These are phyloP conservation scores for Saturnia japonica DNA, from an alignment of 2,888 invertebrate genomes.

Conservation along the genomic window DNA sequence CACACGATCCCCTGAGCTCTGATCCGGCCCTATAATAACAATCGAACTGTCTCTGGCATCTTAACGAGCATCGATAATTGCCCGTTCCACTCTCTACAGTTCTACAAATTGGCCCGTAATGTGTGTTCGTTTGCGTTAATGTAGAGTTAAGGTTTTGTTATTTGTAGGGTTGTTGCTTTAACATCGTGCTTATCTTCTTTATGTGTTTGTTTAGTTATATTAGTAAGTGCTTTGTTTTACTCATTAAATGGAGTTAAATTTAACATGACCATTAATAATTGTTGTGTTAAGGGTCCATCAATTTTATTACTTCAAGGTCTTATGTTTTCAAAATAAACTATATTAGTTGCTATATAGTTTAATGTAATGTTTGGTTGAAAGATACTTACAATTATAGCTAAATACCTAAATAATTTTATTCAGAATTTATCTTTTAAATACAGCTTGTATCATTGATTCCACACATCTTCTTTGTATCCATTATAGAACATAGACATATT, in stretches of 20 bases:
- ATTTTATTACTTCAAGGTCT: neutral
- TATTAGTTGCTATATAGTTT: neutral
- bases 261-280: neutral
- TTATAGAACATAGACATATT: no score
- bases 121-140: constrained; percentile 12
- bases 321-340: neutral
- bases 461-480: no score
- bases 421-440: no score
- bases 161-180: constrained; percentile 11
- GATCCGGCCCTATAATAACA: constrained; percentile 6
- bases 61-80: constrained; percentile 13
- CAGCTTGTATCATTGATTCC: no score
- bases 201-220: neutral
- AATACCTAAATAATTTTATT: no score
- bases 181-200: constrained; percentile 7
- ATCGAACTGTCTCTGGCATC: constrained; percentile 13
- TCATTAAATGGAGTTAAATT: neutral
- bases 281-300: neutral
- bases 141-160: constrained; percentile 14
- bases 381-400: neutral
- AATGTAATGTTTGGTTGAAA: neutral
- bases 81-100: constrained; percentile 11
- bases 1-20: constrained; percentile 3
- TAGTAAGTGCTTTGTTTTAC: constrained; percentile 3
- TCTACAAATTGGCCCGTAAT: constrained; percentile 16